Conservation (phyloP, 2,113 vertebrate species). For the Urocynchramus pylzowi region DNA sequence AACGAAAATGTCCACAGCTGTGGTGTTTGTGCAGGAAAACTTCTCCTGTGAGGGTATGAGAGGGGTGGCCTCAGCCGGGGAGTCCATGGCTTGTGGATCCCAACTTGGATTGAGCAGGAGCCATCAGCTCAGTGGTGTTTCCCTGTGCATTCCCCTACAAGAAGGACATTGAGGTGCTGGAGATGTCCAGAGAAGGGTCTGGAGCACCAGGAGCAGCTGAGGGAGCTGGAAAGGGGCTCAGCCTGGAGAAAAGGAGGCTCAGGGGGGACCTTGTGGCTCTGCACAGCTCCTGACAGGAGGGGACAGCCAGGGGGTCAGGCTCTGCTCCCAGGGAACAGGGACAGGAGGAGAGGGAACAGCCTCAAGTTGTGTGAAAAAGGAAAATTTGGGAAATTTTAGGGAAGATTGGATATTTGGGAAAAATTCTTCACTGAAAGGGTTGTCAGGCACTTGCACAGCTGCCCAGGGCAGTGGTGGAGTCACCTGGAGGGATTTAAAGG, state of each 20-base stretch:
- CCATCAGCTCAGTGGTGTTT: background rate
- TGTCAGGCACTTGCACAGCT: background rate
- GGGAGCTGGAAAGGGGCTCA: background rate
- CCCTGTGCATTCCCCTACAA: background rate
- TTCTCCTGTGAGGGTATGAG: background rate
- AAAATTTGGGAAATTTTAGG: too few species aligned
- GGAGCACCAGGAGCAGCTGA: fast-evolving
- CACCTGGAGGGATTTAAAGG: background rate
- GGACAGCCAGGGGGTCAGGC: fast-evolving
- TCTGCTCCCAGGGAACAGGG: background rate
- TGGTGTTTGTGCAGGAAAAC: background rate
- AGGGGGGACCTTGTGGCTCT: background rate
- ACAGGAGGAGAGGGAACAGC: background rate
- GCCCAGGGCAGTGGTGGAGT: background rate
- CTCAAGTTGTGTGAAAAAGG: fast-evolving
- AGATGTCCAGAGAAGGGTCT: fast-evolving
- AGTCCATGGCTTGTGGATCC: fast-evolving
- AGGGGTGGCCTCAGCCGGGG: background rate
- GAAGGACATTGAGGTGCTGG: background rate
- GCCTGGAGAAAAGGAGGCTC: background rate
- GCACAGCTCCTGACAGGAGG: background rate
- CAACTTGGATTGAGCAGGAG: background rate
- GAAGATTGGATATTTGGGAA: background rate
- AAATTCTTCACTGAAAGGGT: too few species aligned
- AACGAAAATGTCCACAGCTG: background rate